phyloP scores from a whole-genome alignment of 2,113 vertebrate genomes.

The Sarotherodon lohbergeri region DNA sequence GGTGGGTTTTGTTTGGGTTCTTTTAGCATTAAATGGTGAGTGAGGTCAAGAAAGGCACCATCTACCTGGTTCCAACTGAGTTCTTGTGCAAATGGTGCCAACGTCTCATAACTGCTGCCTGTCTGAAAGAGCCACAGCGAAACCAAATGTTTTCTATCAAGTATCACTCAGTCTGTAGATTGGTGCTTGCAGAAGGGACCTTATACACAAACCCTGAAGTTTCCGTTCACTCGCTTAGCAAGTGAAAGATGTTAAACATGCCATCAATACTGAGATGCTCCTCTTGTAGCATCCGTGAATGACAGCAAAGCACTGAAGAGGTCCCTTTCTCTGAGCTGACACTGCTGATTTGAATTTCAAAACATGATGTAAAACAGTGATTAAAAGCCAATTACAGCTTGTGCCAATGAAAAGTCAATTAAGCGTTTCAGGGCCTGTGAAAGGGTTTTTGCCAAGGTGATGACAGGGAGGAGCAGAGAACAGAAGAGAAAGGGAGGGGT shows the following conservation, averaged over 20 bases:
- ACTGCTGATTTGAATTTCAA: constrained; percentile 71
- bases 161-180: neutral
- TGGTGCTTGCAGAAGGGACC: neutral
- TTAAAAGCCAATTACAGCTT: constrained; percentile 71
- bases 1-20: neutral
- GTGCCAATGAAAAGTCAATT: constrained; percentile 63
- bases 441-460: constrained; percentile 6
- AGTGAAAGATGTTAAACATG: constrained; percentile 22
- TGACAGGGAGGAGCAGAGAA: neutral
- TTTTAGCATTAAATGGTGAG: neutral
- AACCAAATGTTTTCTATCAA: neutral
- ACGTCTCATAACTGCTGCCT: neutral
- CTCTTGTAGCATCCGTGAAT: neutral
- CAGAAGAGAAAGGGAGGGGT: neutral
- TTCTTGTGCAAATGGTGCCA: neutral
- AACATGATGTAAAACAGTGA: constrained; percentile 70
- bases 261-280: constrained; percentile 13
- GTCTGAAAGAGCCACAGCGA: neutral
- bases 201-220: neutral
- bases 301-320: constrained; percentile 28
- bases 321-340: constrained; percentile 38
- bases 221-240: neutral
- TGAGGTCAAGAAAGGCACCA: neutral
- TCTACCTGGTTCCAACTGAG: neutral
- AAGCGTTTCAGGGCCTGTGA: constrained; percentile 42